Conservation (phyloP, 2,888 invertebrate genomes). For the Andrena camellia region DNA sequence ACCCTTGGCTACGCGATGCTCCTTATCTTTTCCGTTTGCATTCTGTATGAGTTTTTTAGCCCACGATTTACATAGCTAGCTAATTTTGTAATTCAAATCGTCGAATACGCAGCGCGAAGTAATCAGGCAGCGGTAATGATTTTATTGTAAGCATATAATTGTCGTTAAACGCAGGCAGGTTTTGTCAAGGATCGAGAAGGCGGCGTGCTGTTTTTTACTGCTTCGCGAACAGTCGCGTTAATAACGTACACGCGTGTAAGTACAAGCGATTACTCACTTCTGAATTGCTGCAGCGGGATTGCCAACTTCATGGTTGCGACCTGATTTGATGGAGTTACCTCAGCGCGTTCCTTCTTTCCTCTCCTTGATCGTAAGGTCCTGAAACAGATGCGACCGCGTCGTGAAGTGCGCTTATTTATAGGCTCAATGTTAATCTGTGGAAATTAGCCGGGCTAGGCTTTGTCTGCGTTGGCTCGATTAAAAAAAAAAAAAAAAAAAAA, state of each 20-base stretch:
- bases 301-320: slow-evolving; percentile 79
- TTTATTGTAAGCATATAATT: not conserved
- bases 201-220: not conserved
- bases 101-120: not conserved
- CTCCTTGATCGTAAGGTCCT: slow-evolving; percentile 58
- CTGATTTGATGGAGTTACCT: slow-evolving; percentile 40
- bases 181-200: too few relatives aligned
- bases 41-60: not conserved
- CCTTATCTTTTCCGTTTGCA: not conserved
- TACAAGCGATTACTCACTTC: slow-evolving; percentile 78
- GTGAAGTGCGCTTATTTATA: slow-evolving; percentile 2
- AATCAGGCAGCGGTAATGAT: too few relatives aligned
- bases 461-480: too few relatives aligned
- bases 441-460: not conserved
- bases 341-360: slow-evolving; percentile 45
- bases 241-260: not conserved
- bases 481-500: too few relatives aligned
- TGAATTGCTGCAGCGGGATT: slow-evolving; percentile 80
- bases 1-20: not conserved
- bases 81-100: slow-evolving; percentile 37
- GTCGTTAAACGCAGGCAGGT: not conserved
- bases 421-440: not conserved
- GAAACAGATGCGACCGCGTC: slow-evolving; percentile 39
- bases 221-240: not conserved
- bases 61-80: not conserved